These are phyloP conservation scores for Grammatotria lemairii DNA, from an alignment of 2,113 vertebrate genomes.

Conservation along the genomic window DNA sequence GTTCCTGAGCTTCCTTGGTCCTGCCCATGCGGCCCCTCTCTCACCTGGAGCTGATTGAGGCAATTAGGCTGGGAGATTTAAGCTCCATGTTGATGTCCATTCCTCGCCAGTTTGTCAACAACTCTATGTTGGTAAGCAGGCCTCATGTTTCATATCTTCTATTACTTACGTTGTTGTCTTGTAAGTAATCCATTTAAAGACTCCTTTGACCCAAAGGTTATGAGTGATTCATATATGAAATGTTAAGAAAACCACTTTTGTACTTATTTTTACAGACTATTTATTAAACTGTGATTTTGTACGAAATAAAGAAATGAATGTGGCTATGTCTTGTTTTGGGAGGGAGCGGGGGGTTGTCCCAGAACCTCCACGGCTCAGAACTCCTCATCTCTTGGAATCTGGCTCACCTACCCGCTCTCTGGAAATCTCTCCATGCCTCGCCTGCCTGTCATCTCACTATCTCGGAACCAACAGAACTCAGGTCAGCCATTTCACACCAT, in stretches of 20 bases:
- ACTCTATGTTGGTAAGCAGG: not conserved
- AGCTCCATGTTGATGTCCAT: not conserved
- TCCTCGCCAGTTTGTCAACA: not conserved
- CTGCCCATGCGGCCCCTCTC: not conserved
- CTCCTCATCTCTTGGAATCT: not conserved
- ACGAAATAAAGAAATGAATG: not conserved
- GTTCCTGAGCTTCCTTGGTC: not conserved
- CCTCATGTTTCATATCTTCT: not conserved
- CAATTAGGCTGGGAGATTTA: not conserved
- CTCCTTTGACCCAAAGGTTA: constrained; percentile 62
- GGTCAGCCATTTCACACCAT: not conserved
- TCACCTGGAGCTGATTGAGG: not conserved
- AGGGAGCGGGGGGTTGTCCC: not conserved
- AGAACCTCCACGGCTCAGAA: not conserved
- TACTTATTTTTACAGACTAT: constrained; percentile 80
- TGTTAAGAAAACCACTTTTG: constrained; percentile 71
- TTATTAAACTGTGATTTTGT: constrained; percentile 82
- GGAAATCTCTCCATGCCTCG: not conserved
- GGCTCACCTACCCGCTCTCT: not conserved
- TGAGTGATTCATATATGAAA: constrained; percentile 71
- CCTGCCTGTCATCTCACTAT: not conserved
- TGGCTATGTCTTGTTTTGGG: not conserved
- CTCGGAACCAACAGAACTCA: not conserved
- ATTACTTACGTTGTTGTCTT: not conserved
- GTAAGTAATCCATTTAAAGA: constrained; percentile 43